Conservation (phyloP, 2,888 invertebrate genomes). For the Tinea pellionella region DNA sequence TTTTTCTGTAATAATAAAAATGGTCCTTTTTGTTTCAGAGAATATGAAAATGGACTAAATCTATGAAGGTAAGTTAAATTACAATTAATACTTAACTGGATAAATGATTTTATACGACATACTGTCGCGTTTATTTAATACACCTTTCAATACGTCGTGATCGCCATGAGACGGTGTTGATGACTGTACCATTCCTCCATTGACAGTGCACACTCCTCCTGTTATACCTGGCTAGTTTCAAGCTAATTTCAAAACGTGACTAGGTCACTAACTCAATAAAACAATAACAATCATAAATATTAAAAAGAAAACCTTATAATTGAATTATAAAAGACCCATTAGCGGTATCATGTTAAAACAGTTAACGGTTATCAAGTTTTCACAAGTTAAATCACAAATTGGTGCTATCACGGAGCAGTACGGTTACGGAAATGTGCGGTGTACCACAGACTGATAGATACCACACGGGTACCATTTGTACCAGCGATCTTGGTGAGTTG, state of each 20-base stretch:
- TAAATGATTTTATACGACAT: too few species aligned
- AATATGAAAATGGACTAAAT: neutral
- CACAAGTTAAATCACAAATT: conserved; percentile 6
- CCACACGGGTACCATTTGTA: neutral
- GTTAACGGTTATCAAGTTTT: neutral
- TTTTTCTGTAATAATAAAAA: too few species aligned
- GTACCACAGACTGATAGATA: neutral
- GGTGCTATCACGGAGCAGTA: conserved; percentile 8
- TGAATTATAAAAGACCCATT: neutral
- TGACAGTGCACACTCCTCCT: too few species aligned
- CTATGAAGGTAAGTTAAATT: neutral
- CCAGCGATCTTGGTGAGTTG: neutral
- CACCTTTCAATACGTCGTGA: too few species aligned
- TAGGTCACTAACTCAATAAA: too few species aligned
- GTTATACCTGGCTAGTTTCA: too few species aligned
- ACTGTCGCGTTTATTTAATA: too few species aligned
- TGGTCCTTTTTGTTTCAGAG: neutral
- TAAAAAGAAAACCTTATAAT: neutral
- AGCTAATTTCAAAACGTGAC: too few species aligned
- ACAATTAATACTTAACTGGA: too few species aligned
- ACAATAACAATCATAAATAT: too few species aligned
- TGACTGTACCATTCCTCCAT: too few species aligned
- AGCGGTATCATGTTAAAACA: neutral
- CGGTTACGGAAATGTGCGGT: conserved; percentile 7
- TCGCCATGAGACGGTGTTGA: too few species aligned